Base-by-base conservation (phyloP, 2,113 vertebrate genomes). In the Melanocharis versteri region DNA sequence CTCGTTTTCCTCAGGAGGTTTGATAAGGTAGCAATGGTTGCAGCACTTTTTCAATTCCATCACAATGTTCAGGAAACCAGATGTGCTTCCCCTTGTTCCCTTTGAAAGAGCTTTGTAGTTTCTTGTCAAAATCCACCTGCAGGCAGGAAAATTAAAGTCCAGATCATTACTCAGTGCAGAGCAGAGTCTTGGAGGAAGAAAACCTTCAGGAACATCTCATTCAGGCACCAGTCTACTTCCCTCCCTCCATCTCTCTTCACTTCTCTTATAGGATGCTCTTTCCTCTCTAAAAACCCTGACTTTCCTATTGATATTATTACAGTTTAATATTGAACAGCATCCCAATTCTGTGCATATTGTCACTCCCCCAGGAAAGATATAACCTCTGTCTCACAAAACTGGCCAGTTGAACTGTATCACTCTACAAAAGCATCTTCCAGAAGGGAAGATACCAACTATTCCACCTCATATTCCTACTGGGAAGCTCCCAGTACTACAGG, bases 21-120 rank as follows among this genome's bases (percentile, higher is more conserved):
- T 99, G 77, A 99, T 99, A 75, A 99, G 98, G 65, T 99, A 99
- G 87, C 98, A 98, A 28, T 99, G 99, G 94, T 99, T 99, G 95
- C 99, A 99, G 97, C 99, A 99, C 86, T 99, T 99, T 93, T 99
- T 99, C 75, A 99, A 97, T 92, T 99, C 99, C 99, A 99, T 99
- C 87, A 99, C 99, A 5, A 99, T 99, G 94, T 99, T 99, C 42
- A 99, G 98, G 96, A 99, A 99, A 76, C 99, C 99, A 5, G 99
- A 98, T 9, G 99, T 99, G 94, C 99, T 99, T 69, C 99, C 99
- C 40, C 99, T 97, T 1, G 98, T 98, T 90, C 99, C 99, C 97
- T 99, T 99, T 77, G 98, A 97, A 70, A 99, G 98, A 69, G 99
- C 99, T 98, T 98, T 99, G 97, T 98, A 99, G 97, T 99, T 99